Conservation (phyloP, 2,113 vertebrate genomes). For the Daboia siamensis region DNA sequence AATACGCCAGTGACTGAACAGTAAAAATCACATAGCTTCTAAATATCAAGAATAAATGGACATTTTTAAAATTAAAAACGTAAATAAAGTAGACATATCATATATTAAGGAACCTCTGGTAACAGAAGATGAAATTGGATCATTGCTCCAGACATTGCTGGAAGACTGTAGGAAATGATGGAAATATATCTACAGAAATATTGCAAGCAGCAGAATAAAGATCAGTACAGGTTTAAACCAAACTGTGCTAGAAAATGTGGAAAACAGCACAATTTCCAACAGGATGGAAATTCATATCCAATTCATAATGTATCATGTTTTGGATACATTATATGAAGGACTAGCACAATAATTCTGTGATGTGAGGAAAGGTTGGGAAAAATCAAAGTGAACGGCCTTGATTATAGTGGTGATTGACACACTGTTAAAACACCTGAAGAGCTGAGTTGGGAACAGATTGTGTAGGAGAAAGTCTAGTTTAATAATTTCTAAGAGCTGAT, state of each 20-base stretch:
- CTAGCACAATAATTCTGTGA: not conserved
- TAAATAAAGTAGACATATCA: not conserved
- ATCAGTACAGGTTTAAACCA: not conserved
- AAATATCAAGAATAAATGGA: not conserved
- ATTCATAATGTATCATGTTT: not conserved
- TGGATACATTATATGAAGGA: not conserved
- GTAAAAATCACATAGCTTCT: not conserved
- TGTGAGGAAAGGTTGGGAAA: not conserved
- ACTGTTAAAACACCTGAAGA: not conserved
- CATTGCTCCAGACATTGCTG: not conserved
- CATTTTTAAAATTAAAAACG: not conserved
- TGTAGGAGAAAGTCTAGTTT: not conserved
- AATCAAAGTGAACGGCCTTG: not conserved
- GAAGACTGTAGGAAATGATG: not conserved
- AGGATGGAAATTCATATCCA: not conserved
- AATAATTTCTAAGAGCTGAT: not conserved
- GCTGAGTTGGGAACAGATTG: not conserved
- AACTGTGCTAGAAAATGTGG: not conserved
- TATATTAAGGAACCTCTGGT: not conserved
- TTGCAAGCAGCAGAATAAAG: not conserved
- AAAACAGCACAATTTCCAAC: not conserved
- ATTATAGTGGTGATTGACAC: not conserved
- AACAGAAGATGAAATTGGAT: not conserved
- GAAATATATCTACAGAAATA: not conserved
- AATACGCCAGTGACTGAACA: not conserved